Base-by-base conservation (phyloP, 2,888 invertebrate genomes). In the Microctonus brassicae region DNA sequence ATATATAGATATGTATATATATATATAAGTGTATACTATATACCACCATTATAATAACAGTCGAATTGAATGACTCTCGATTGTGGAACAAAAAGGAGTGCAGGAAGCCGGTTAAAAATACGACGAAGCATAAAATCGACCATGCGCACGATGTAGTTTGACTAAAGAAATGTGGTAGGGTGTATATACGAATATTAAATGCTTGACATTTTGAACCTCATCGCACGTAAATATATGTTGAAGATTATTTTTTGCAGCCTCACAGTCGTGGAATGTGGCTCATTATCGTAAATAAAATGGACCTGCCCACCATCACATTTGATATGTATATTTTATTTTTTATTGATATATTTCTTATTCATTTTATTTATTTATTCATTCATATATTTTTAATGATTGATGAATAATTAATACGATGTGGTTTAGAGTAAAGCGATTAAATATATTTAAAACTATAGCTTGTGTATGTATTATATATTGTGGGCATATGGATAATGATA, bases 211-310 rank as follows among this genome's bases (percentile, higher is more conserved):
- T 20, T n/a, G 33, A 36, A 61, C 29, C 33, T 47, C 47, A 47
- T 47, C 47, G 47, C 47, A 47, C 47, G 47, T 47, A 47, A 47
- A 47, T 47, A 47, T 17, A 7, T n/a, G 47, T 17, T 47, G 47
- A 17, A n/a, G 47, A 13, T n/a, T n/a, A 42, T 47, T 47, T 47
- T 47, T 47, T 7, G 17, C 17, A 47, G 17, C 17, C 20, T n/a
- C 9, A 9, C 7, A 17, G 6, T 20, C 17, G 36, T 58, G 42
- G 55, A 71, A 72, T 63, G 67, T 61, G 36, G 63, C 34, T 69
- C 57, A 69, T 72, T 69, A 63, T 69, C 69, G 69, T 69, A 60
- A 69, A 66, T 36, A 64, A 69, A 67, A 70, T 68, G 24, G 20
- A 55, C 11, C 34, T 57, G 53, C 52, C 33, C 17, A 17, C 47